Evolutionary conservation across 2,888 invertebrate genomes (phyloP).

Genomic region (Corbicula japonica): DNA sequence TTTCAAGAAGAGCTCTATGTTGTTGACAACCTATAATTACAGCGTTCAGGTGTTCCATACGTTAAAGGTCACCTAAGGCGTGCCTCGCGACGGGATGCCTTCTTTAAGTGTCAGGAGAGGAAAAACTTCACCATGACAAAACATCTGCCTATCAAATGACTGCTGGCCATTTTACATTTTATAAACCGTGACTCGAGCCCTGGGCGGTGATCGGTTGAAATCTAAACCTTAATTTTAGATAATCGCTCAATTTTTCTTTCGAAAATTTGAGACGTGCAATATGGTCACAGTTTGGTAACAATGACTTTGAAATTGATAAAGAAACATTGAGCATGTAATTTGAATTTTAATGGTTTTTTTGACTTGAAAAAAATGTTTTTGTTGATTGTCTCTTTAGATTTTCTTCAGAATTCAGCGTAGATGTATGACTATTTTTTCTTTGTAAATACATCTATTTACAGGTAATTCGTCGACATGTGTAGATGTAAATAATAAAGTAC

Average conservation of each 20-base stretch:
- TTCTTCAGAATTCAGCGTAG: too few relatives aligned
- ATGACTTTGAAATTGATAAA: too few relatives aligned
- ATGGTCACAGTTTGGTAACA: too few relatives aligned
- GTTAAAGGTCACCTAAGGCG: constrained; percentile 54
- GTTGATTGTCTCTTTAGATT: too few relatives aligned
- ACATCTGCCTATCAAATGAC: constrained; percentile 49
- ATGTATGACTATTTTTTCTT: too few relatives aligned
- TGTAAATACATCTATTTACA: too few relatives aligned
- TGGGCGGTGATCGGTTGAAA: constrained; percentile 25
- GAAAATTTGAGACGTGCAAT: constrained; percentile 30
- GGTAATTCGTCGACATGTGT: too few relatives aligned
- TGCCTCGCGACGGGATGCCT: constrained; percentile 40
- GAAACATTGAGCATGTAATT: too few relatives aligned
- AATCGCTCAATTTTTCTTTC: constrained; percentile 32
- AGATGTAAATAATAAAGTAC: too few relatives aligned
- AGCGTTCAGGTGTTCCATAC: constrained; percentile 56
- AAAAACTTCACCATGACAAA: constrained; percentile 41
- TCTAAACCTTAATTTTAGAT: constrained; percentile 36
- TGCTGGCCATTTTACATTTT: constrained; percentile 48
- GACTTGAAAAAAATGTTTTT: too few relatives aligned
- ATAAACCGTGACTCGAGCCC: constrained; percentile 19
- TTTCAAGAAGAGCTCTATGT: constrained; percentile 30
- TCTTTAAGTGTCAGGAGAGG: constrained; percentile 39
- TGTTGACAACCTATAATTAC: constrained; percentile 65
- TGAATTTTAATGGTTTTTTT: too few relatives aligned